Conservation (phyloP, 2,113 vertebrate genomes). For the Urocolius indicus region DNA sequence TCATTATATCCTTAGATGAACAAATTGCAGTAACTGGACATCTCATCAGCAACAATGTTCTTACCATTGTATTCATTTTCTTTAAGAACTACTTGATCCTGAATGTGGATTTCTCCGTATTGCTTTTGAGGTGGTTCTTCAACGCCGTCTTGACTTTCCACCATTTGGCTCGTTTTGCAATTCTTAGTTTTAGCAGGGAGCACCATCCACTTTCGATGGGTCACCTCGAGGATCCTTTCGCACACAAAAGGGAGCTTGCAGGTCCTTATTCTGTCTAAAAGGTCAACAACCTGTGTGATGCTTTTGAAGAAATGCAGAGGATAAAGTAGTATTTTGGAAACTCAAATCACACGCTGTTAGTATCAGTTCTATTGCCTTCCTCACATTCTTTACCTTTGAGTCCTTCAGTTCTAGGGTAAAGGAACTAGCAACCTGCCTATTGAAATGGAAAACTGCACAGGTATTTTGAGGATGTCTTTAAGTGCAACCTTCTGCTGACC, state of each 20-base stretch:
- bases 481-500: background rate
- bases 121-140: constrained; percentile 37
- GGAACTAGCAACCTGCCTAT: background rate
- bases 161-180: constrained; percentile 66
- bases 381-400: background rate
- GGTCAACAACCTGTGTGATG: constrained; percentile 89
- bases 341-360: background rate
- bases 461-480: background rate
- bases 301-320: constrained; percentile 76
- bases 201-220: constrained; percentile 86
- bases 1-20: background rate
- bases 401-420: background rate
- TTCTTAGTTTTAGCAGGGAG: constrained; percentile 81
- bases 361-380: background rate
- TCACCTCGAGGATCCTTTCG: constrained; percentile 86
- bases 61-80: constrained; percentile 71
- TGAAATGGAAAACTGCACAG: background rate
- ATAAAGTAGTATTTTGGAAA: background rate
- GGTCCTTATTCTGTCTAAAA: constrained; percentile 85
- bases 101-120: constrained; percentile 12
- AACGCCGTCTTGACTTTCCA: constrained; percentile 43
- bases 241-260: constrained; percentile 81
- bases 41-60: background rate
- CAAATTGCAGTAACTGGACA: background rate
- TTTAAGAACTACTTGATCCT: constrained; percentile 33